Evolutionary conservation across 1,140 invertebrate species (phyloP).

Genomic region (Zeugodacus cucurbitae): DNA sequence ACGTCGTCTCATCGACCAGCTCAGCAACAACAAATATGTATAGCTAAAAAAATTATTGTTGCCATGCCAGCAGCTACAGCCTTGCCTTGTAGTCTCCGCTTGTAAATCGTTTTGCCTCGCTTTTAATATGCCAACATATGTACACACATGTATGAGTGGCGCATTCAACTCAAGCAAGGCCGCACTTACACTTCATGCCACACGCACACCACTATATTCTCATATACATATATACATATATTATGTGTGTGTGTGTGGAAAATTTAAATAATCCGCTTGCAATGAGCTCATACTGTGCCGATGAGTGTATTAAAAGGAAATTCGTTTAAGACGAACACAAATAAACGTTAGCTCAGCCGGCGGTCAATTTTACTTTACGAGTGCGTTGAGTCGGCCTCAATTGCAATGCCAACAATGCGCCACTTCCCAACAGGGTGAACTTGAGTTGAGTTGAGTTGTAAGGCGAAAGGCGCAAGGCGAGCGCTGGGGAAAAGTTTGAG

Average conservation of each 20-base stretch:
- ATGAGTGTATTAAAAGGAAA: slow-evolving; percentile 22
- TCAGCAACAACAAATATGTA: neutral
- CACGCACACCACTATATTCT: neutral
- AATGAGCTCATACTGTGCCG: neutral
- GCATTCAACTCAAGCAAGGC: neutral
- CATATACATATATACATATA: neutral
- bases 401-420: neutral
- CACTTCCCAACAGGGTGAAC: neutral
- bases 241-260: neutral
- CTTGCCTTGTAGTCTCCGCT: neutral
- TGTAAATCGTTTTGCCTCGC: neutral
- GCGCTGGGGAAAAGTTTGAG: neutral
- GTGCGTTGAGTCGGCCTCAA: neutral
- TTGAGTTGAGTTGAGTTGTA: neutral
- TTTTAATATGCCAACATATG: neutral
- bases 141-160: neutral
- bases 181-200: neutral
- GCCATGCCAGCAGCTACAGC: neutral
- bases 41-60: neutral
- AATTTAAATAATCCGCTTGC: neutral
- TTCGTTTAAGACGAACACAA: slow-evolving; percentile 17
- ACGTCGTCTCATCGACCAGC: neutral
- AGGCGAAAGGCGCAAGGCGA: neutral
- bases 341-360: neutral
- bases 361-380: slow-evolving; percentile 4